These are phyloP conservation scores for Drosophila borealis DNA, from an alignment of 2,888 invertebrate genomes.

Conservation along the genomic window DNA sequence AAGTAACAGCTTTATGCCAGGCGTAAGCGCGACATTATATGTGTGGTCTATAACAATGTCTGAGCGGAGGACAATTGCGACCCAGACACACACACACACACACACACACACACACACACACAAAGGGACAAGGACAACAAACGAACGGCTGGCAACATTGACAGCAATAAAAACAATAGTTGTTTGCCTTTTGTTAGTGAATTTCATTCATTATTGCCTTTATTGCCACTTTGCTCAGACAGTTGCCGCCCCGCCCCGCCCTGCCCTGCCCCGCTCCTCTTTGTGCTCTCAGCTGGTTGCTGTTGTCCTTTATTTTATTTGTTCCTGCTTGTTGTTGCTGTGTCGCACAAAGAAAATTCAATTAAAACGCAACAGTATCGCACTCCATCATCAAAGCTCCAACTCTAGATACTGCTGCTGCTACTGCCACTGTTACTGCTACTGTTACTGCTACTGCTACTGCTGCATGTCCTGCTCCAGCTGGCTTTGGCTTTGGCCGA, in stretches of 20 bases:
- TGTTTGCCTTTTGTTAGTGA: slow-evolving; percentile 73
- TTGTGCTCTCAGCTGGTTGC: slow-evolving; percentile 16
- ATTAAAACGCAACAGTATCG: slow-evolving; percentile 84
- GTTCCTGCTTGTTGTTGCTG: slow-evolving; percentile 54
- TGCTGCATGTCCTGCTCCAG: slow-evolving; percentile 6
- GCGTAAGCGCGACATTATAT: slow-evolving; percentile 47
- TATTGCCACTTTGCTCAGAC: slow-evolving; percentile 64
- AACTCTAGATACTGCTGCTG: slow-evolving; percentile 15
- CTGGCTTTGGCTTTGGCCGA: slow-evolving; percentile 39
- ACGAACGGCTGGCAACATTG: slow-evolving; percentile 35
- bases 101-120: slow-evolving; percentile 8
- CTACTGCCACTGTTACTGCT: neutral
- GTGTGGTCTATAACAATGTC: slow-evolving; percentile 47
- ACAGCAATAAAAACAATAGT: slow-evolving; percentile 72
- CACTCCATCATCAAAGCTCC: slow-evolving; percentile 79
- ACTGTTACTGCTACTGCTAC: neutral
- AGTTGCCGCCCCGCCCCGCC: neutral
- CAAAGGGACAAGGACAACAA: slow-evolving; percentile 19
- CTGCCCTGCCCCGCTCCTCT: neutral
- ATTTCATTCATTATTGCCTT: slow-evolving; percentile 78
- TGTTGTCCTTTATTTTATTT: slow-evolving; percentile 64
- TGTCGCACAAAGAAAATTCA: slow-evolving; percentile 82
- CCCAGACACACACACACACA: slow-evolving; percentile 10
- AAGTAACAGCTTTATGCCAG: slow-evolving; percentile 66
- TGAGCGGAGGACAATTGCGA: slow-evolving; percentile 23